These are phyloP conservation scores for Pseudobourletiella spinata DNA, from an alignment of 1,140 invertebrate species.

Conservation along the genomic window DNA sequence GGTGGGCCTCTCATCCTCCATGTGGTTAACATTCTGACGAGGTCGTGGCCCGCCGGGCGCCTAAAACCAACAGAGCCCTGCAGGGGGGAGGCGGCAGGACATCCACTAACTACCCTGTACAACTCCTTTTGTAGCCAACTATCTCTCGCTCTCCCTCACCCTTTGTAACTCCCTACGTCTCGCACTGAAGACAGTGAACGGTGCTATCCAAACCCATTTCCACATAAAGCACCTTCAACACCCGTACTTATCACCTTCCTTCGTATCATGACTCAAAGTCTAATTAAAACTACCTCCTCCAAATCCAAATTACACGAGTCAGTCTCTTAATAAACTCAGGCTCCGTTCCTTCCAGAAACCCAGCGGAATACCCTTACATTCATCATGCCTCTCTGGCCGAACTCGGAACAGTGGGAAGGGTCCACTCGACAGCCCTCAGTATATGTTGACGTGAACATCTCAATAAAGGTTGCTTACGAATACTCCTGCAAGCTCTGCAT, in stretches of 20 bases:
- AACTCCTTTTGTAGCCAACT: background rate
- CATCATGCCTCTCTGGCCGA: too few species aligned
- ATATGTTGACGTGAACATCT: background rate
- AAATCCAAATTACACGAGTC: background rate
- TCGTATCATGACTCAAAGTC: background rate
- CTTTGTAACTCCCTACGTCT: background rate
- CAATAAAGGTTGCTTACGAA: background rate
- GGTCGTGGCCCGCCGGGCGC: conserved; percentile 30
- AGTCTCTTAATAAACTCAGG: too few species aligned
- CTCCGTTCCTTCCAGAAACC: too few species aligned
- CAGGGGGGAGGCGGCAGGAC: conserved; percentile 26
- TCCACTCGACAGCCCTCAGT: too few species aligned
- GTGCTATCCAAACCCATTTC: background rate
- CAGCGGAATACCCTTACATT: too few species aligned
- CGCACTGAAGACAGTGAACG: background rate
- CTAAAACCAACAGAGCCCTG: conserved; percentile 34
- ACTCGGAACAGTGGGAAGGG: too few species aligned
- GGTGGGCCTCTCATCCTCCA: background rate
- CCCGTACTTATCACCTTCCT: conserved; percentile 18
- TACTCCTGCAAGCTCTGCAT: too few species aligned
- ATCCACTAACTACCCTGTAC: conserved; percentile 20
- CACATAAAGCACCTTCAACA: background rate
- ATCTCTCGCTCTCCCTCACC: background rate
- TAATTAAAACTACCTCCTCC: background rate
- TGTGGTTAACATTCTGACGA: conserved; percentile 27